These are phyloP conservation scores for Pantherophis guttatus DNA, from an alignment of 2,113 vertebrate species.

Conservation along the genomic window DNA sequence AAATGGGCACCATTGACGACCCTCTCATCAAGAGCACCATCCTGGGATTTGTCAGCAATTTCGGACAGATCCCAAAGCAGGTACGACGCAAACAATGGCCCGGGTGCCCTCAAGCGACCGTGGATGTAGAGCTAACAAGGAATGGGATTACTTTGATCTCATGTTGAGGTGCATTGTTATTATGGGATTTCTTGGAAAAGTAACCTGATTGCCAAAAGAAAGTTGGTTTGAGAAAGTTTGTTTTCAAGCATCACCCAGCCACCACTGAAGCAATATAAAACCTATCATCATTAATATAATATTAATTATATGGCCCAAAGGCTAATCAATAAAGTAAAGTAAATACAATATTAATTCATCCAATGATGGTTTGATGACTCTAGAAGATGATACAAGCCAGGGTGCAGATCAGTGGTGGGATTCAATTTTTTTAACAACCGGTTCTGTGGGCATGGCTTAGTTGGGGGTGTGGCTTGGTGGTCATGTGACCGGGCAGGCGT, in stretches of 20 bases:
- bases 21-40: conserved; percentile 85
- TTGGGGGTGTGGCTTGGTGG: too few species aligned
- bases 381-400: background rate
- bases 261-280: background rate
- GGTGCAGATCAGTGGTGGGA: too few species aligned
- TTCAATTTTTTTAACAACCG: too few species aligned
- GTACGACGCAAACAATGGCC: conserved; percentile 56
- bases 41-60: conserved; percentile 92
- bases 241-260: background rate
- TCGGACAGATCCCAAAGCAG: conserved; percentile 95
- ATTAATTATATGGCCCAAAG: background rate
- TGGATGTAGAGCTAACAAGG: background rate
- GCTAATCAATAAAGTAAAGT: too few species aligned
- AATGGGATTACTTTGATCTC: background rate
- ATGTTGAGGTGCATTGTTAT: background rate
- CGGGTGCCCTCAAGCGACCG: too few species aligned
- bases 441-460: too few species aligned
- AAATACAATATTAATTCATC: background rate
- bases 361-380: background rate
- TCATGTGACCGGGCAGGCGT: too few species aligned
- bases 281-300: background rate
- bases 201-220: background rate
- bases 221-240: background rate
- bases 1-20: conserved; percentile 73
- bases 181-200: background rate